Evolutionary conservation across 1,140 invertebrate species (phyloP).

Genomic region (Globodera ellingtonae): DNA sequence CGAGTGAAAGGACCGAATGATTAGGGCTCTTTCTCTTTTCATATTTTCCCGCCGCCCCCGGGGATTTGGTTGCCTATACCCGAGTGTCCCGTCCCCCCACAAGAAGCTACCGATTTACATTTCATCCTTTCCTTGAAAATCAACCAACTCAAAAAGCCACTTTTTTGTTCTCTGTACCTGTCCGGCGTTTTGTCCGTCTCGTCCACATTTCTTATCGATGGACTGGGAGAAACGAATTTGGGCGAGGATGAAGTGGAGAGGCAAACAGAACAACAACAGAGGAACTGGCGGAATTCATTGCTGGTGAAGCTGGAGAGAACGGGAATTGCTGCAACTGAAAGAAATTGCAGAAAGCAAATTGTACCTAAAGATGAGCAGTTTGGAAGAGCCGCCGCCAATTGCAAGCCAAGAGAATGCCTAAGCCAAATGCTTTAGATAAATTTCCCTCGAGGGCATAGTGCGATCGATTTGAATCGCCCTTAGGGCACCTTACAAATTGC

Average conservation of each 20-base stretch:
- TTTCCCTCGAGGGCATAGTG: neutral
- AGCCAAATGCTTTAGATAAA: neutral
- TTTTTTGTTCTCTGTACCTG: neutral
- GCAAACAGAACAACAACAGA: slow-evolving; percentile 7
- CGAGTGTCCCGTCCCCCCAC: too few species aligned
- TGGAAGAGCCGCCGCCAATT: slow-evolving; percentile 29
- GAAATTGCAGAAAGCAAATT: neutral
- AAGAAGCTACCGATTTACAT: too few species aligned
- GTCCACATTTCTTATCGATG: neutral
- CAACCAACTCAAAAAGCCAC: too few species aligned
- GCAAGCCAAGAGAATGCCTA: slow-evolving; percentile 28
- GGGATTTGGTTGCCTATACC: too few species aligned
- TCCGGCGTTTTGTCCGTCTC: neutral
- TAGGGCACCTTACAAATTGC: slow-evolving; percentile 23
- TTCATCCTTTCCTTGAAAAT: too few species aligned
- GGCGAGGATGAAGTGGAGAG: neutral
- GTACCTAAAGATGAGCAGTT: slow-evolving; percentile 26
- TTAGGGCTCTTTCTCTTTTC: neutral
- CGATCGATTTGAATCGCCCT: neutral
- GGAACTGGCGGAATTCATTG: slow-evolving; percentile 18
- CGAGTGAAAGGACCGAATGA: neutral
- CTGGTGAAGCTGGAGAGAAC: slow-evolving; percentile 17
- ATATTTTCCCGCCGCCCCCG: too few species aligned
- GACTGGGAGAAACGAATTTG: neutral
- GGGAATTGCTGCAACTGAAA: neutral